A percentile compares a stretch with the other conserved stretches of the same genome.
phyloP scores from a whole-genome alignment of 2,113 vertebrate species.

The Rhinolophus ferrumequinum region DNA sequence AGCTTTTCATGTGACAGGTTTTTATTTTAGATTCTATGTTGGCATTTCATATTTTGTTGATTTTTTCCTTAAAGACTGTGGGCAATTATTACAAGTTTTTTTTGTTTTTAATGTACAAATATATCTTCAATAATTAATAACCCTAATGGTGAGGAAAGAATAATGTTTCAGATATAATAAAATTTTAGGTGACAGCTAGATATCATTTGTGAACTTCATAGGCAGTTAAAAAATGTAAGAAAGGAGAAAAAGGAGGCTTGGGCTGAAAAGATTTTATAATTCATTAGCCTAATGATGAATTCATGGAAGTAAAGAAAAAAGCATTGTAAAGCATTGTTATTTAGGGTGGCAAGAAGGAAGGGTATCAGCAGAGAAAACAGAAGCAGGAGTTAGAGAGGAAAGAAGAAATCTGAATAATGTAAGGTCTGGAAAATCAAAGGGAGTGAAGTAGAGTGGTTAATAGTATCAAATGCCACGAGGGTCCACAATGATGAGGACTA shows the following conservation, averaged over 20 bases:
- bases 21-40: not conserved
- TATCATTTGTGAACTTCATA: not conserved
- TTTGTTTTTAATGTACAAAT: not conserved
- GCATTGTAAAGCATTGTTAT: not conserved
- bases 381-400: not conserved
- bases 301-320: not conserved
- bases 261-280: not conserved
- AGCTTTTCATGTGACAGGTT: not conserved
- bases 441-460: not conserved
- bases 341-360: not conserved
- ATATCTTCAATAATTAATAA: not conserved
- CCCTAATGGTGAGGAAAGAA: not conserved
- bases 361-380: slow-evolving; percentile 7
- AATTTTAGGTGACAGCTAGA: not conserved
- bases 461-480: not conserved
- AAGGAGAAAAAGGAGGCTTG: not conserved
- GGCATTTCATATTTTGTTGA: not conserved
- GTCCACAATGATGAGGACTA: not conserved
- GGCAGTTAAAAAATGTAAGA: not conserved
- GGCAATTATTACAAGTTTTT: not conserved
- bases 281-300: slow-evolving; percentile 31
- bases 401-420: not conserved
- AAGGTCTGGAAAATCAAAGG: slow-evolving; percentile 16
- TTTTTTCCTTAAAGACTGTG: not conserved
- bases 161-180: not conserved